A percentile compares a stretch with the other conserved stretches of the same genome.
Evolutionary conservation across 2,888 invertebrate species (phyloP).

Genomic region (Ormyrus nitidulus): DNA sequence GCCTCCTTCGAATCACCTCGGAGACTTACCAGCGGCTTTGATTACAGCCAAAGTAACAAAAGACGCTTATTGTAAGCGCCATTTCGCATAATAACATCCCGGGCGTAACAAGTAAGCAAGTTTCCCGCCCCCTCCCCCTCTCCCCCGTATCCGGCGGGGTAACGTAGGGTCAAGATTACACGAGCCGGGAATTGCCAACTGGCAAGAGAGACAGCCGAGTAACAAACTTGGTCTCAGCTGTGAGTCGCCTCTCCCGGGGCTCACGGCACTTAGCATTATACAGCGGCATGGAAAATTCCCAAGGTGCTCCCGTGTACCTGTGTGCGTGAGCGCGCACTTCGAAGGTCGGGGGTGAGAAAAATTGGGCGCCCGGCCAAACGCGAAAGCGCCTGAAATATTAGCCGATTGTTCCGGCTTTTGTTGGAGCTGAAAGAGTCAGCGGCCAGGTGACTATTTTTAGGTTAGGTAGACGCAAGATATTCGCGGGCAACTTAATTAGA

Average conservation of each 20-base stretch:
- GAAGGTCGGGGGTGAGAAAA: not conserved
- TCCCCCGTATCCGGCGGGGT: not conserved
- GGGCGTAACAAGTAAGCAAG: not conserved
- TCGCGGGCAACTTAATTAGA: too few species aligned
- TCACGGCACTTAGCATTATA: constrained; percentile 4
- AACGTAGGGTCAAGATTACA: constrained; percentile 45
- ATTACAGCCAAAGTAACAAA: not conserved
- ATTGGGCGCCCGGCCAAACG: constrained; percentile 24
- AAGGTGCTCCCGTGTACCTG: too few species aligned
- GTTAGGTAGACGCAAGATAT: too few species aligned
- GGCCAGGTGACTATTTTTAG: too few species aligned
- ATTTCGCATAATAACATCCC: constrained; percentile 27
- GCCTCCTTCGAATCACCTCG: too few species aligned
- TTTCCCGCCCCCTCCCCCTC: not conserved
- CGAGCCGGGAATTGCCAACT: constrained; percentile 25
- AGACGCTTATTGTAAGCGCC: constrained; percentile 16
- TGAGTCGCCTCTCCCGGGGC: not conserved
- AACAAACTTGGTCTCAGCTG: constrained; percentile 13
- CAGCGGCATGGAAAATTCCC: not conserved
- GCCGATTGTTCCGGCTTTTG: constrained; percentile 1
- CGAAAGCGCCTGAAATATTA: constrained; percentile 4
- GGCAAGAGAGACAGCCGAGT: constrained; percentile 11
- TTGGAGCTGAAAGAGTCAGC: too few species aligned
- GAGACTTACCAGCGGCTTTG: too few species aligned
- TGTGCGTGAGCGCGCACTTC: too few species aligned